Conservation (phyloP, 2,797 vertebrate species). For the Rhinella marina region DNA sequence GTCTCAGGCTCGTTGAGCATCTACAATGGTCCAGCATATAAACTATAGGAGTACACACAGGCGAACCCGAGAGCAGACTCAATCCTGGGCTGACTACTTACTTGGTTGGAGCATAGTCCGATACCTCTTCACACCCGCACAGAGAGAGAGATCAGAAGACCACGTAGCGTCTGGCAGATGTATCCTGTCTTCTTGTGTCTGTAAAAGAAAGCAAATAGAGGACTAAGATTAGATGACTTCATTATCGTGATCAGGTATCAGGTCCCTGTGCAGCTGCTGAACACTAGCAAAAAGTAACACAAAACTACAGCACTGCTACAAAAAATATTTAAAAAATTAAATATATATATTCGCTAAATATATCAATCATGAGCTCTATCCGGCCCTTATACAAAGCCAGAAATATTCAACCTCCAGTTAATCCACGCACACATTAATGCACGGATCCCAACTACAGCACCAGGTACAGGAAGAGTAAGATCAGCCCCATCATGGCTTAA, state of each 20-base stretch:
- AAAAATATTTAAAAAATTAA: too few relatives aligned
- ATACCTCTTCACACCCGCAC: not conserved
- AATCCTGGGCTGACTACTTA: not conserved
- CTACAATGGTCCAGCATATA: too few relatives aligned
- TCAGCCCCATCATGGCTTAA: not conserved
- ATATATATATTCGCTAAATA: too few relatives aligned
- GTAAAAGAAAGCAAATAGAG: not conserved
- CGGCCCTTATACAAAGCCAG: too few relatives aligned
- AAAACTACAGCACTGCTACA: not conserved
- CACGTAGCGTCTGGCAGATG: not conserved
- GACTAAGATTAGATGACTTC: not conserved
- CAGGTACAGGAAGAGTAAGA: not conserved
- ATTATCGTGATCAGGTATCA: slow-evolving; percentile 25
- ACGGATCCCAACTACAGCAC: not conserved
- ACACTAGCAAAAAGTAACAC: too few relatives aligned
- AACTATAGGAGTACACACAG: not conserved
- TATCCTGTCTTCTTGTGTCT: not conserved
- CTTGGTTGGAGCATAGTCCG: slow-evolving; percentile 11
- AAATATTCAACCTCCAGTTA: too few relatives aligned
- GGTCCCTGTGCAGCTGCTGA: not conserved
- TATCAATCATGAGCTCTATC: too few relatives aligned
- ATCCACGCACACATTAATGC: too few relatives aligned
- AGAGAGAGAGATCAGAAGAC: not conserved
- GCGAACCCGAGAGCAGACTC: not conserved
- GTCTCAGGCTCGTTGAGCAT: too few relatives aligned